Base-by-base conservation (phyloP, 2,888 invertebrate species). In the Papilio demoleus region DNA sequence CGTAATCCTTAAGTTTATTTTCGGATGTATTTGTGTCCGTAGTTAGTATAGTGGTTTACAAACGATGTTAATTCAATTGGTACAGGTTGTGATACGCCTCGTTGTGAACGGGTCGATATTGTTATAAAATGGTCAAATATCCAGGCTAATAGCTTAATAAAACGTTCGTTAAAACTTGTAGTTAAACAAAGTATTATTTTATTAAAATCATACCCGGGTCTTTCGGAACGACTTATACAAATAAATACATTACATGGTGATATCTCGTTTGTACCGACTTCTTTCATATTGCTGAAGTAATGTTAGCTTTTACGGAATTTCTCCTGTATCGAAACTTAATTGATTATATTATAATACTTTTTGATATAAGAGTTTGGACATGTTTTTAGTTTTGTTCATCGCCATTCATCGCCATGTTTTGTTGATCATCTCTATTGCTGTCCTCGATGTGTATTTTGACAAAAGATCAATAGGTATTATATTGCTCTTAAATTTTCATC, bases 1-100 rank as follows among this genome's bases (percentile, higher is more conserved):
- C 89, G 88, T 86, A 84, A 84, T 85, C 90, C 91, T 88, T 90
- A 85, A 88, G 83, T 90, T 92, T 92, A 90, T 91, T 90, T 91
- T 91, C 89, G 81, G 88, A 91, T 84, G 82, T 89, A 85, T 88
- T 88, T 91, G 88, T 90, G 91, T 91, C 91, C 87, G 86, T 92
- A 92, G 92, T 85, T 92, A 92, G 92, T 87, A 89, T 92, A 92
- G 89, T 88, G 89, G 88, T 92, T 92, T 92, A 92, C 92, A 92
- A 92, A 92, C 91, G 89, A 92, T 90, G 91, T 91, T 92, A 88
- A 90, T 92, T 92, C 92, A 92, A 92, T 92, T 92, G 88, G 90
- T 90, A 91, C 92, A 90, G 92, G 92, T 92, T 92, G 92, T 92
- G 92, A 92, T 90, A 91, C 84, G 88, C 90, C 92, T 90, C 91